Evolutionary conservation across 1,140 invertebrate genomes (phyloP), one percentile per base, ranked within the genome.

Genomic region (Ganaspis sp.): DNA sequence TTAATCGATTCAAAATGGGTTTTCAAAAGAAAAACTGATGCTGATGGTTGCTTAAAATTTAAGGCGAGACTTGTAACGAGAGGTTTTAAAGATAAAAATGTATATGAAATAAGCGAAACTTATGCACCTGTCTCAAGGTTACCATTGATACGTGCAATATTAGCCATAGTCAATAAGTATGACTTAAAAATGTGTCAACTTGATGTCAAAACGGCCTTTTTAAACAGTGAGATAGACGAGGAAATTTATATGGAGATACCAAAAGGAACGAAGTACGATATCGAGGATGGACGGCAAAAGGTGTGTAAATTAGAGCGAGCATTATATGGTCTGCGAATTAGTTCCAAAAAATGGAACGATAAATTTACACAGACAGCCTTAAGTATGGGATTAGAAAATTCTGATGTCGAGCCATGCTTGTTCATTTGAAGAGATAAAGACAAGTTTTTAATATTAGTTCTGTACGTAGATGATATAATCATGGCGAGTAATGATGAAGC

Each of bases 241-340:
- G 37, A 71, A n/a, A 71, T 71, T 12, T 71, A 40, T 29, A 71
- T 71, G 70, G 37, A 71, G 6, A 38, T 71, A n/a, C 70, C 17
- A 5, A 21, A 71, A 40, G 70, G 70, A 40, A 40, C 37, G 3
- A 6, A 15, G 6, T 23, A 40, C 12, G 9, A 1, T 17, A 12
- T 37, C 17, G 17, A 71, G 37, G 4, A 15, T 1, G 23, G 21
- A 72, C 1, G 34, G 42, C 4, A 17, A n/a, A 72, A 72, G 12
- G 70, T 72, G 11, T 72, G 70, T n/a, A 72, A 72, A 26, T 15
- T 49, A 26, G 9, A 49, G 6, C 15, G 70, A 23, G 70, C 76
- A 1, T 8, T 74, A 1, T 78, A 78, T 54, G 76, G 76, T 6
- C 23, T 78, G 6, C 4, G 37, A 40, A 42, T 72, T 1, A 78